Percentiles rank a stretch among this genome's conserved stretches.
phyloP scores from a whole-genome alignment of 2,113 vertebrate genomes.

The Cyprichromis sp. region DNA sequence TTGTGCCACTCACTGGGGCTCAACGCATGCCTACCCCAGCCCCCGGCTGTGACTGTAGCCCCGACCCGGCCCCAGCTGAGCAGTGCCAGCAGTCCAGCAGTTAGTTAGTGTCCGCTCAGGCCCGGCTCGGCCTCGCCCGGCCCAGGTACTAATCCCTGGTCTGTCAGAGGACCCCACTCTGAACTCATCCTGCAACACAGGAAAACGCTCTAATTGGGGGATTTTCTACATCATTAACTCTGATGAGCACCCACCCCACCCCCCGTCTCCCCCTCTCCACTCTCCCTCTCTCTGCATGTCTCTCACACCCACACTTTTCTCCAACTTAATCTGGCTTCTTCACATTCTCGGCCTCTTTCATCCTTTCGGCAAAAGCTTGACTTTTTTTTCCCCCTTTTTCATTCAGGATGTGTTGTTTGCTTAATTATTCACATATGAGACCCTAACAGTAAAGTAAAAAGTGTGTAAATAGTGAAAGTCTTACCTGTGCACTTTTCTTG shows the following conservation, averaged over 20 bases:
- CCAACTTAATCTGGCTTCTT: constrained; percentile 10
- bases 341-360: neutral
- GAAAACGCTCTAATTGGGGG: constrained; percentile 79
- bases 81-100: constrained; percentile 55
- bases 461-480: neutral
- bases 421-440: neutral
- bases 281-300: neutral
- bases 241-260: constrained; percentile 54
- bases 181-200: constrained; percentile 75
- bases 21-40: constrained; percentile 63
- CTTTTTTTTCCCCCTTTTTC: fast-evolving
- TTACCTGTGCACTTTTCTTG: neutral
- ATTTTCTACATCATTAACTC: constrained; percentile 78
- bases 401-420: neutral
- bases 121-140: constrained; percentile 21
- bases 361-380: neutral
- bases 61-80: constrained; percentile 28
- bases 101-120: constrained; percentile 61
- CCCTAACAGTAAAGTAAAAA: neutral
- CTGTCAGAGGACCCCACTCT: constrained; percentile 69
- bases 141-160: constrained; percentile 66
- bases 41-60: constrained; percentile 42
- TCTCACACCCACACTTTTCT: constrained; percentile 35
- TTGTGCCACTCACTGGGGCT: constrained; percentile 45
- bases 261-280: neutral